A percentile compares a stretch with the other conserved stretches of the same genome.
These are phyloP conservation scores for Metopia argyrocephala DNA, from an alignment of 2,888 invertebrate species.

Conservation along the genomic window DNA sequence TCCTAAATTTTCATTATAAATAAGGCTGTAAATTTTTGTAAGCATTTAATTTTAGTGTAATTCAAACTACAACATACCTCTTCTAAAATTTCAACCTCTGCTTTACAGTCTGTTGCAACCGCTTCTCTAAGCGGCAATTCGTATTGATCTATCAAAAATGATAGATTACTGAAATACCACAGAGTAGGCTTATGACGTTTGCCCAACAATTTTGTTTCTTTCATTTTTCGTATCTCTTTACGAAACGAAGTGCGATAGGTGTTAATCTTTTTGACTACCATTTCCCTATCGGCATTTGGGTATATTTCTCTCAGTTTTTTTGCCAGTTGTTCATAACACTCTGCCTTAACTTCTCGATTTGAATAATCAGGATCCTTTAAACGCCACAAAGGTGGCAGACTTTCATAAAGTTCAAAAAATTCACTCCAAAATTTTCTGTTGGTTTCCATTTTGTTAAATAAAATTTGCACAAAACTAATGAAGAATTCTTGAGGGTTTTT, in stretches of 20 bases:
- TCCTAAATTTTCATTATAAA: no score
- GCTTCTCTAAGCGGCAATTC: background rate
- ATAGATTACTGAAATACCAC: conserved; percentile 51
- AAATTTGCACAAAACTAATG: no score
- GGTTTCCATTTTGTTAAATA: background rate
- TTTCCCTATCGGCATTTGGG: conserved; percentile 45
- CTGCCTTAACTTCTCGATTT: conserved; percentile 42
- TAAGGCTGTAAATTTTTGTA: no score
- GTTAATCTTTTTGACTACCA: conserved; percentile 50
- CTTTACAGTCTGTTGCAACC: background rate
- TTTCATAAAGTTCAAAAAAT: conserved; percentile 80
- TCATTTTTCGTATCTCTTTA: conserved; percentile 34
- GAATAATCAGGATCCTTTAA: conserved; percentile 45
- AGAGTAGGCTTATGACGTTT: conserved; percentile 26
- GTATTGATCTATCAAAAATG: conserved; percentile 49
- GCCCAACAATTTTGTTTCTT: conserved; percentile 1
- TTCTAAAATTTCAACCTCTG: background rate
- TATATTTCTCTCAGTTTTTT: conserved; percentile 52
- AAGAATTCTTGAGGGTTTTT: no score
- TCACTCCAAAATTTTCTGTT: conserved; percentile 82
- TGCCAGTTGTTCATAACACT: conserved; percentile 38
- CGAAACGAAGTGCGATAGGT: conserved; percentile 37
- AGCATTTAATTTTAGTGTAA: no score
- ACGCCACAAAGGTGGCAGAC: conserved; percentile 45
- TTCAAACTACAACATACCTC: no score